These are phyloP conservation scores for Brevipalpus yothersi DNA, from an alignment of 1,140 invertebrate species.

Conservation along the genomic window DNA sequence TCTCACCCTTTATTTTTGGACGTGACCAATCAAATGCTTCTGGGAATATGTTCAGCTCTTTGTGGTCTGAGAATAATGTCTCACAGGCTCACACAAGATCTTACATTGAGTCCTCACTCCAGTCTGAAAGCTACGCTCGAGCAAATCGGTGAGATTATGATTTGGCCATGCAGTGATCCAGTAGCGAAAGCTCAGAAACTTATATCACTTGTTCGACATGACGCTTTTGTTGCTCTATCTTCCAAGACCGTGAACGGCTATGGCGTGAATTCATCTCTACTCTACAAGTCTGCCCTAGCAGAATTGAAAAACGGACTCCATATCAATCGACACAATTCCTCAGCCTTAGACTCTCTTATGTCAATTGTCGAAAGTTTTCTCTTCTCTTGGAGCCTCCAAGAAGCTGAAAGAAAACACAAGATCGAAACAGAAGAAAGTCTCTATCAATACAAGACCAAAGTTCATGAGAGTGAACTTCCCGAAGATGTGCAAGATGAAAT, in stretches of 20 bases:
- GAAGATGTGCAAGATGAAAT: conserved; percentile 44
- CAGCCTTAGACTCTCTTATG: not conserved
- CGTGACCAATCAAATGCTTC: conserved; percentile 3
- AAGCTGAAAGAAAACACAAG: conserved; percentile 35
- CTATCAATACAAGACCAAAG: conserved; percentile 40
- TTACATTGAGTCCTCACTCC: too few species aligned
- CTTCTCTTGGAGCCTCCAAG: conserved; percentile 43
- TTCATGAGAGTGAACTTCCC: conserved; percentile 21
- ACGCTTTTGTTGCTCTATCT: too few species aligned
- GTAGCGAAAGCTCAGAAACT: too few species aligned
- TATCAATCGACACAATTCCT: not conserved
- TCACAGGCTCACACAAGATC: not conserved
- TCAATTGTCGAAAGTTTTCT: conserved; percentile 19
- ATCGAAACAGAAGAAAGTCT: conserved; percentile 48
- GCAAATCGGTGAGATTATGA: too few species aligned
- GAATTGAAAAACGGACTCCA: conserved; percentile 12
- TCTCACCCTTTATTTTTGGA: conserved; percentile 6
- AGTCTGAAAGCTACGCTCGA: too few species aligned
- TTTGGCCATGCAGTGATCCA: too few species aligned
- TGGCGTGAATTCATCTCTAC: conserved; percentile 11
- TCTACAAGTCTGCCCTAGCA: conserved; percentile 12
- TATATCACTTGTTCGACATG: too few species aligned
- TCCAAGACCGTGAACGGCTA: too few species aligned
- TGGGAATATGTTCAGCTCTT: conserved; percentile 2
- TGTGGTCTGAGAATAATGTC: conserved; percentile 3